Percentiles rank a stretch among this genome's conserved stretches.
phyloP scores from a whole-genome alignment of 2,888 invertebrate species.

The Agrochola macilenta region DNA sequence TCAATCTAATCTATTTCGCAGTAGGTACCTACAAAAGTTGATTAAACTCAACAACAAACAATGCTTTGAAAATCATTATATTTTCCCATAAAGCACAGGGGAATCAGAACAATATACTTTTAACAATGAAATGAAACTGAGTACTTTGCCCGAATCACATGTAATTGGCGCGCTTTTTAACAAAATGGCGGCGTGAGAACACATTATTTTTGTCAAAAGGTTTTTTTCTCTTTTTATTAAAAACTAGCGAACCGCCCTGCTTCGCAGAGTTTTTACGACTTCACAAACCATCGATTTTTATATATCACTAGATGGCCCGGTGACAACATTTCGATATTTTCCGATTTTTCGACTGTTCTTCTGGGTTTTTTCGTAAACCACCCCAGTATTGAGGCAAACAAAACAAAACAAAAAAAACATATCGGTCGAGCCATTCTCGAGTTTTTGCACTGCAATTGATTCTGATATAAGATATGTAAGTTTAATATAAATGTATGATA shows the following conservation, averaged over 20 bases:
- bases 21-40: conserved; percentile 54
- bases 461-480: too few species aligned
- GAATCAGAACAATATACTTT: conserved; percentile 71
- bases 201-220: conserved; percentile 18
- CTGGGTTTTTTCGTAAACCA: too few species aligned
- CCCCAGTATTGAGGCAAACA: too few species aligned
- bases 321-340: too few species aligned
- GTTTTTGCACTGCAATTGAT: too few species aligned
- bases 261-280: not conserved
- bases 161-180: conserved; percentile 75
- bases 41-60: conserved; percentile 61
- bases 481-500: too few species aligned
- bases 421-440: too few species aligned
- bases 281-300: not conserved
- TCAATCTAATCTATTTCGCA: conserved; percentile 35
- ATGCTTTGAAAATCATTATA: conserved; percentile 62
- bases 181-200: conserved; percentile 76
- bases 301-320: not conserved
- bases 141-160: conserved; percentile 78
- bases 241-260: not conserved
- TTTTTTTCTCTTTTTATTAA: not conserved
- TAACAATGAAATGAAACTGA: conserved; percentile 77
- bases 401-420: too few species aligned
- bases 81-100: conserved; percentile 72
- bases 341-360: too few species aligned